Percentiles rank a stretch among this genome's conserved stretches.
These are phyloP conservation scores for Drosophila malerkotliana DNA, from an alignment of 1,140 invertebrate species.

Conservation along the genomic window DNA sequence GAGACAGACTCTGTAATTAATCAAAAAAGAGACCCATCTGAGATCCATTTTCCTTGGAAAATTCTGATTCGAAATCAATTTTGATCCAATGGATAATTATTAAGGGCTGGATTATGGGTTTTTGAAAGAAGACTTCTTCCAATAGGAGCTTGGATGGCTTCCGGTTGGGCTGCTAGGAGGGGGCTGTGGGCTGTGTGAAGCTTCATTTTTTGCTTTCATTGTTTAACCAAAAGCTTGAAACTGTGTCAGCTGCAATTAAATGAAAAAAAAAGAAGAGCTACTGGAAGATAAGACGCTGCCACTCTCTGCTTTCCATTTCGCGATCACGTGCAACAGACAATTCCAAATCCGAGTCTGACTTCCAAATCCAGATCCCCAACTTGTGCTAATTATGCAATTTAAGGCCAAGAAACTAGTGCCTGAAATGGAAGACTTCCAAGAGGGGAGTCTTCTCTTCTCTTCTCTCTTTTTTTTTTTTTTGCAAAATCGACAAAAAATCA, in stretches of 20 bases:
- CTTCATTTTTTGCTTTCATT: too few relatives aligned
- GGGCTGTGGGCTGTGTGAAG: too few relatives aligned
- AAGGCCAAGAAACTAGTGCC: slow-evolving; percentile 22
- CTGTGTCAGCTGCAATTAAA: slow-evolving; percentile 61
- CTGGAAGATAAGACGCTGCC: slow-evolving; percentile 39
- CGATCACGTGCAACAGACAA: slow-evolving; percentile 55
- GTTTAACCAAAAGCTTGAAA: slow-evolving; percentile 5
- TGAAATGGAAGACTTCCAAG: too few relatives aligned
- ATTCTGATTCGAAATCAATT: slow-evolving; percentile 45
- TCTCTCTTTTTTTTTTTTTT: not conserved
- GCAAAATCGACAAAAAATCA: not conserved
- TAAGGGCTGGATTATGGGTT: too few relatives aligned
- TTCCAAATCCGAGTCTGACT: slow-evolving; percentile 18
- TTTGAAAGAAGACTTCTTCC: too few relatives aligned
- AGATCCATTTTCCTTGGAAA: slow-evolving; percentile 30
- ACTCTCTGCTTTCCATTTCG: slow-evolving; percentile 69
- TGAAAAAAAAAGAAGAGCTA: not conserved
- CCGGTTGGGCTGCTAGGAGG: slow-evolving; percentile 8
- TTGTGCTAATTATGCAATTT: slow-evolving; percentile 73
- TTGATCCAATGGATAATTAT: not conserved
- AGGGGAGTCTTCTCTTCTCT: too few relatives aligned
- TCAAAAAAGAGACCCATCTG: slow-evolving; percentile 38
- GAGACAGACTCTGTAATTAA: slow-evolving; percentile 42
- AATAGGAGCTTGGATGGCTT: slow-evolving; percentile 13
- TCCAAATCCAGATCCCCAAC: slow-evolving; percentile 11